Evolutionary conservation across 2,797 vertebrate species (phyloP), one percentile per base, ranked within the genome.

Genomic region (Echeneis naucrates): DNA sequence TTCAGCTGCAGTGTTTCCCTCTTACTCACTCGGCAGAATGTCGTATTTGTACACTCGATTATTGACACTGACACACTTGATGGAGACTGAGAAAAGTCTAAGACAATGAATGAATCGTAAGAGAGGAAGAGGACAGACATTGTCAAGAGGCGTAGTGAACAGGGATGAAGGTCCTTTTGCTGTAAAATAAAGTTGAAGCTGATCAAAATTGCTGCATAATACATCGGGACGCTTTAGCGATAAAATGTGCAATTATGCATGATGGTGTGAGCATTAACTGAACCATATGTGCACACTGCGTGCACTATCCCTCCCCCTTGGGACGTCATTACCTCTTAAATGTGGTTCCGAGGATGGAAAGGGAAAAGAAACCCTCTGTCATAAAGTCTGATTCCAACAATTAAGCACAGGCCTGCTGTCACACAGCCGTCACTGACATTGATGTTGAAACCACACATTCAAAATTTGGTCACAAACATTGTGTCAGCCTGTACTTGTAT

Each of bases 321-420:
- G 75, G 82, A 83, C 72, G 53, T 73, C 74, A 78, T 33, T 58
- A 75, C 44, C 51, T 19, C 35, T 65, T 48, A 72, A 72, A 69
- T 52, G 50, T 60, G 21, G 33, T 75, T 80, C 44, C 74, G 83
- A 45, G 64, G 85, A 77, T 10, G 5, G 68, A 65, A 76, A 72
- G 40, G 56, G 17, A 8, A 8, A 75, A 53, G 47, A n/a, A 68
- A 27, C 26, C 21, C 60, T 77, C 73, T 58, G 60, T 69, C 67
- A 70, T 60, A 35, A 67, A 86, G 75, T 32, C 52, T 64, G 80
- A 75, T 88, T 81, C 59, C 77, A 79, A 81, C 77, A 88, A 90
- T 88, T 83, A 82, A 73, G 68, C 73, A 12, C 63, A 81, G 72
- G 69, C 55, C 48, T 56, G 44, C 71, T 54, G 70, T 83, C 69